Evolutionary conservation across 2,888 invertebrate genomes (phyloP), one percentile per base, ranked within the genome.

Genomic region (Drosophila setosimentum): DNA sequence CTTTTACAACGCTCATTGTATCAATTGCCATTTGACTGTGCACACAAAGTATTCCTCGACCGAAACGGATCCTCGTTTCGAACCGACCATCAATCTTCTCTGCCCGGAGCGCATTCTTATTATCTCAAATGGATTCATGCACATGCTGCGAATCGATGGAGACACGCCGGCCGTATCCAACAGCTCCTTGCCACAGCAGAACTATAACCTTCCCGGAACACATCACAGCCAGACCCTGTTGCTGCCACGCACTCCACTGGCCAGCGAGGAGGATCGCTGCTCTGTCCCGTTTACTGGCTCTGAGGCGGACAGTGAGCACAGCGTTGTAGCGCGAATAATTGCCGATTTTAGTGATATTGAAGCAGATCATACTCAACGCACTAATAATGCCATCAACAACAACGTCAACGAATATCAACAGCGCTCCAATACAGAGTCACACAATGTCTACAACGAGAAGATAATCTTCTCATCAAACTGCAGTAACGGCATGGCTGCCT

Each of bases 1-100:
- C 72, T 95, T 95, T 83, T 95, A 95, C 84, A 94, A 96, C 60
- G 95, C 95, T 90, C 94, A 96, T 82, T 99, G 99, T 92, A 94
- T 97, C 67, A 96, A 96, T 91, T 98, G 99, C 92, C 97, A 98
- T 91, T 96, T 98, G 83, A 97, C 98, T 54, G 95, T 98, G 78
- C 98, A 99, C 93, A 97, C 98, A 82, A 97, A 97, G 91, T 98
- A 98, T 92, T 97, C 97, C 91, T 96, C 97, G 83, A 96, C 97
- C n/a, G 96, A 96, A 51, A 97, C 97, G 58, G 96, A 96, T 86
- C 97, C 97, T 32, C 94, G 95, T 92, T 96, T 96, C 87, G 95
- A 95, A 83, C 96, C 96, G 0, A 94, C 95, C 11, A 95, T 96
- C 5, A 96, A 96, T 89, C 93, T 96, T 54, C 95, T 95, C 11